A percentile compares a stretch with the other conserved stretches of the same genome.
Evolutionary conservation across 2,113 vertebrate genomes (phyloP).

Genomic region (Progne subis): DNA sequence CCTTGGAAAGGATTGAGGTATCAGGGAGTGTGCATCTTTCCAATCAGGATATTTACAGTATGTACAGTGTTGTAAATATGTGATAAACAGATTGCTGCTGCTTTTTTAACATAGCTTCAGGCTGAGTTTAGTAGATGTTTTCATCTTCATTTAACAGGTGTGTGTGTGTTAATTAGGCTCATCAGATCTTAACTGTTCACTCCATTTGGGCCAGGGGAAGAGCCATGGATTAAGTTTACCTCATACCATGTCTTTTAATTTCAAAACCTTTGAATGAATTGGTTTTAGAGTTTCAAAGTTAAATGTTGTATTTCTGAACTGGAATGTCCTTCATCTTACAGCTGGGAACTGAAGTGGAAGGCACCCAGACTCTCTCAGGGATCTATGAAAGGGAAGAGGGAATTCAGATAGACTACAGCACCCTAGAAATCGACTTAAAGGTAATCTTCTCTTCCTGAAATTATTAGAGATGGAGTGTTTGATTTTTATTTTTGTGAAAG

Average conservation of each 20-base stretch:
- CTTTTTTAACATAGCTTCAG: background rate
- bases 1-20: background rate
- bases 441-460: conserved; percentile 56
- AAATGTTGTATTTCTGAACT: background rate
- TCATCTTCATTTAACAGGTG: background rate
- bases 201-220: background rate
- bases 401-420: conserved; percentile 86
- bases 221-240: background rate
- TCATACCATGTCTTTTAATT: background rate
- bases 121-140: background rate
- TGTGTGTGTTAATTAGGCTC: background rate
- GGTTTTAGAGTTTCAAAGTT: background rate
- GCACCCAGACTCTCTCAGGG: conserved; percentile 54
- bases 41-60: background rate
- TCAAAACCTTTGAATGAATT: background rate
- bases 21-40: background rate
- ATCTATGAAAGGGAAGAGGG: conserved; percentile 85
- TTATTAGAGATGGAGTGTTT: background rate
- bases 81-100: background rate
- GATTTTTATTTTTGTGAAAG: background rate
- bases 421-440: conserved; percentile 72
- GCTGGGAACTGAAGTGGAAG: conserved; percentile 78
- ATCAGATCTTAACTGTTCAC: background rate
- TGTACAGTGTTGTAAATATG: background rate
- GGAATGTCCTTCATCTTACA: conserved; percentile 27